Evolutionary conservation across 2,113 vertebrate species (phyloP), one percentile per base, ranked within the genome.

Genomic region (Trichomycterus rosablanca): DNA sequence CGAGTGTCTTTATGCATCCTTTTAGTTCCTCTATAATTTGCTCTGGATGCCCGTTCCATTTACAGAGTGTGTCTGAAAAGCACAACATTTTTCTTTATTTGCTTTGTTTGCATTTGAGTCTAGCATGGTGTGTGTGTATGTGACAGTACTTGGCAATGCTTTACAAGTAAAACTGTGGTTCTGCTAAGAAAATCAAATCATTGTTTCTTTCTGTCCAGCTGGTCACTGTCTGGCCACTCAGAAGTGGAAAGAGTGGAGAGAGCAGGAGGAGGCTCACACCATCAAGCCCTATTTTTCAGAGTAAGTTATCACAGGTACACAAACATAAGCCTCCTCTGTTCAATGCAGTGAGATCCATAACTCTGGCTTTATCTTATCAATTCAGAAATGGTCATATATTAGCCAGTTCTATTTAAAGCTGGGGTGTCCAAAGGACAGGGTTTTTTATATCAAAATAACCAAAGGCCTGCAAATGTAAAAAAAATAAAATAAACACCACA

Each of bases 281-380:
- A 49, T 62, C 2, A 66, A 50, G 16, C 71, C 66, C 23, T 75
- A 76, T 60, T 78, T 93, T 7, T 75, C 88, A 3, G 76, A 88
- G 93, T 97, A 82, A 86, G 94, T 86, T 23, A 32, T 42, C 34
- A 50, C 15, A 66, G n/a, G 8, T 9, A 22, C n/a, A n/a, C 16
- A 35, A 44, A 63, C 45, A 57, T 34, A 44, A 49, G 30, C 19
- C 19, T 48, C 4, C 2, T 58, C 4, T 32, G n/a, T n/a, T n/a
- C n/a, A n/a, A n/a, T n/a, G n/a, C n/a, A n/a, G n/a, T n/a, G n/a
- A n/a, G n/a, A n/a, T n/a, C n/a, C n/a, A n/a, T n/a, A n/a, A n/a
- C n/a, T n/a, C n/a, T n/a, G n/a, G n/a, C n/a, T n/a, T n/a, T n/a
- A n/a, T n/a, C n/a, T n/a, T n/a, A n/a, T n/a, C n/a, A n/a, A n/a